A percentile compares a stretch with the other conserved stretches of the same genome.
phyloP scores from a whole-genome alignment of 2,797 vertebrate species.

The Falco naumanni region DNA sequence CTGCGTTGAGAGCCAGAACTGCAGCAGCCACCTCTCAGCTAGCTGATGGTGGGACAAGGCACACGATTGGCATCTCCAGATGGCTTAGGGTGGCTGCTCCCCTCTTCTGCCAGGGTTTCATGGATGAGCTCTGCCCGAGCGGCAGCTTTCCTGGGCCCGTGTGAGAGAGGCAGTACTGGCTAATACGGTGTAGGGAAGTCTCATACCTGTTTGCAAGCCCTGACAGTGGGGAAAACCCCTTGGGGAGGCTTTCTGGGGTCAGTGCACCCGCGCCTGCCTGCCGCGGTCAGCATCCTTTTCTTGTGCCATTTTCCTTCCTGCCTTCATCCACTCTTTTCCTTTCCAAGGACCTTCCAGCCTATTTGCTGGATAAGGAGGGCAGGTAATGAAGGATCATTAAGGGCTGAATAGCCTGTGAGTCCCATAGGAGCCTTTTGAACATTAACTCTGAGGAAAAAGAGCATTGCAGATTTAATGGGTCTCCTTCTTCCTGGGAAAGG shows the following conservation, averaged over 20 bases:
- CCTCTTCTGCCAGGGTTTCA: background rate
- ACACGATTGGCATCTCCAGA: fast-evolving
- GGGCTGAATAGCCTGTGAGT: background rate
- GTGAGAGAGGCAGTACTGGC: background rate
- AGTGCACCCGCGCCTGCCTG: fast-evolving
- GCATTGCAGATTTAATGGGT: fast-evolving
- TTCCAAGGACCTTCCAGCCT: background rate
- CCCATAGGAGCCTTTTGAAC: background rate
- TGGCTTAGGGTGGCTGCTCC: background rate
- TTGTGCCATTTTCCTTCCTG: background rate
- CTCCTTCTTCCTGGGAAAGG: background rate
- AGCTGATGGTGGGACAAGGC: background rate
- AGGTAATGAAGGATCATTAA: background rate
- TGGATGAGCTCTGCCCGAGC: background rate
- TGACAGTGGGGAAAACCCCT: background rate
- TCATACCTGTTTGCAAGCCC: background rate
- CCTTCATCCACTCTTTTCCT: background rate
- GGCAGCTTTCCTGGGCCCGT: fast-evolving
- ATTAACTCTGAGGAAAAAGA: background rate
- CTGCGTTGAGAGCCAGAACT: background rate
- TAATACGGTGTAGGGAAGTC: background rate
- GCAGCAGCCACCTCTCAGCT: background rate
- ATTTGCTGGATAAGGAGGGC: background rate
- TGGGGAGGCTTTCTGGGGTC: background rate
- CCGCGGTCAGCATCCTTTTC: background rate